Conservation (phyloP, 1,140 invertebrate species). For the Drosophila melanica region DNA sequence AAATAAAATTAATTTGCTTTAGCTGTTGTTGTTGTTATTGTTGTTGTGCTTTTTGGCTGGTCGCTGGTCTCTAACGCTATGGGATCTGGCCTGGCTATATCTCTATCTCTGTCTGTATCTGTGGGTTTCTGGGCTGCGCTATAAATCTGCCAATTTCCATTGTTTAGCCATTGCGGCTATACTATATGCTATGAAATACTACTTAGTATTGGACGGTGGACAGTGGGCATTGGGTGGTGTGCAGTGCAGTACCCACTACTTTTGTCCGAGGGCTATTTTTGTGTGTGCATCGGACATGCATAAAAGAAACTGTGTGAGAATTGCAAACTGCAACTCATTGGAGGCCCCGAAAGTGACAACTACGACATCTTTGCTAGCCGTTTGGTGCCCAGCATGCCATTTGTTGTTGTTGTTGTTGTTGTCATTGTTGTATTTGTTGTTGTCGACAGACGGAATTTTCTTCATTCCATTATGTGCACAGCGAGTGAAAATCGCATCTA, state of each 20-base stretch:
- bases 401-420: conserved; percentile 40
- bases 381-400: conserved; percentile 70
- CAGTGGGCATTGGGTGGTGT: conserved; percentile 17
- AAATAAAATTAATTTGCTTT: conserved; percentile 76
- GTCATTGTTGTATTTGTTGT: conserved; percentile 40
- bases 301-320: conserved; percentile 54
- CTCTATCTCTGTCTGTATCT: conserved; percentile 28
- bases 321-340: conserved; percentile 73
- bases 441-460: conserved; percentile 80
- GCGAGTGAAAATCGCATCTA: conserved; percentile 72
- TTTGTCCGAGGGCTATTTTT: conserved; percentile 84
- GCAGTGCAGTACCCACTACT: conserved; percentile 47
- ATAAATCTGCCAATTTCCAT: conserved; percentile 80
- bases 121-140: conserved; percentile 75
- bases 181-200: conserved; percentile 38
- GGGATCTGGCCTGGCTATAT: conserved; percentile 56
- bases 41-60: conserved; percentile 54
- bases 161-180: conserved; percentile 59
- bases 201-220: conserved; percentile 20
- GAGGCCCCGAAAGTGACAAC: conserved; percentile 77
- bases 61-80: conserved; percentile 17
- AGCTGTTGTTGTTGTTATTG: conserved; percentile 42
- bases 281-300: conserved; percentile 52
- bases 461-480: conserved; percentile 83
- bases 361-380: conserved; percentile 64